These are phyloP conservation scores for Myxocyprinus asiaticus DNA, from an alignment of 2,113 vertebrate genomes.

Conservation along the genomic window DNA sequence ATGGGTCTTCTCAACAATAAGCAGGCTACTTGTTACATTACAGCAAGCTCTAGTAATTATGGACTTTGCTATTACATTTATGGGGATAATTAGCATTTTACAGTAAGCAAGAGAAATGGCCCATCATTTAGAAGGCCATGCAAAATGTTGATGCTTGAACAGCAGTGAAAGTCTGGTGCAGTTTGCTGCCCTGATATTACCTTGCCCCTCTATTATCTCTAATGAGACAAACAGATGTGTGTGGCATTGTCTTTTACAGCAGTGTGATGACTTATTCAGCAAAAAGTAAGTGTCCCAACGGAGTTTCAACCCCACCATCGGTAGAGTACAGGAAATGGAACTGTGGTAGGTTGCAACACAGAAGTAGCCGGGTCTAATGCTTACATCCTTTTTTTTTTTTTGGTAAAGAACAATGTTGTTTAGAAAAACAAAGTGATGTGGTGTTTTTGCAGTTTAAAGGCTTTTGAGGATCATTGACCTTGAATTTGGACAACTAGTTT, in stretches of 20 bases:
- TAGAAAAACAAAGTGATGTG: slow-evolving; percentile 37
- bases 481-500: slow-evolving; percentile 26
- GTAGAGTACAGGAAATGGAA: slow-evolving; percentile 46
- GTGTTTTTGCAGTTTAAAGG: slow-evolving; percentile 17
- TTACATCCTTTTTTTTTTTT: slow-evolving; percentile 30
- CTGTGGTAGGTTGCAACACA: slow-evolving; percentile 48
- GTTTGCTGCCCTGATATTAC: slow-evolving; percentile 43
- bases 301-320: slow-evolving; percentile 21
- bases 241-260: slow-evolving; percentile 54
- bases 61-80: slow-evolving; percentile 42
- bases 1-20: background rate
- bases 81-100: slow-evolving; percentile 44
- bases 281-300: slow-evolving; percentile 41
- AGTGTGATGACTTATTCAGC: slow-evolving; percentile 49
- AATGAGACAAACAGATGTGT: slow-evolving; percentile 51
- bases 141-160: slow-evolving; percentile 35
- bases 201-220: slow-evolving; percentile 41
- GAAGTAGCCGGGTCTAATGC: slow-evolving; percentile 26
- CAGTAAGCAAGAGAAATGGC: slow-evolving; percentile 20
- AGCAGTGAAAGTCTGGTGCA: slow-evolving; percentile 11
- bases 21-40: slow-evolving; percentile 3
- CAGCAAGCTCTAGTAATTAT: slow-evolving; percentile 21
- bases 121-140: slow-evolving; percentile 4
- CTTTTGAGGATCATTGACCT: background rate
- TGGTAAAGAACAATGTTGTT: slow-evolving; percentile 13